A percentile compares a stretch with the other conserved stretches of the same genome.
Evolutionary conservation across 2,797 vertebrate genomes (phyloP).

Genomic region (Anguilla marmorata): DNA sequence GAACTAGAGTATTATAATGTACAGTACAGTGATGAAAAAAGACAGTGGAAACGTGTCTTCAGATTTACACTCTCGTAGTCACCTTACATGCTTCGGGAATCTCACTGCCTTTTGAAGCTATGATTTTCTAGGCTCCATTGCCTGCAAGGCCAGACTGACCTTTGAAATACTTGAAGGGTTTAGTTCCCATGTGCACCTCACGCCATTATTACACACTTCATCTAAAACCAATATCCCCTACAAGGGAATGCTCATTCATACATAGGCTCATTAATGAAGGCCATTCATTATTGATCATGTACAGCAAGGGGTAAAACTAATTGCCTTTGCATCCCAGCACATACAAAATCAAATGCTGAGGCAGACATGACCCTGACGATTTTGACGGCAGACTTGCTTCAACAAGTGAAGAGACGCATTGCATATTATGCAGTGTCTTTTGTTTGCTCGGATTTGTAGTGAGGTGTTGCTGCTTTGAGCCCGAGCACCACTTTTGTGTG

Average conservation of each 20-base stretch:
- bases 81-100: not conserved
- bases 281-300: not conserved
- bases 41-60: not conserved
- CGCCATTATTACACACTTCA: not conserved
- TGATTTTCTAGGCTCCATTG: not conserved
- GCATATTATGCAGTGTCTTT: not conserved
- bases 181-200: not conserved
- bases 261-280: not conserved
- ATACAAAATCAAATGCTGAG: not conserved
- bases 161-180: constrained; percentile 3
- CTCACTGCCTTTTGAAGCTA: not conserved
- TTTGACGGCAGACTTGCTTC: not conserved
- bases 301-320: not conserved
- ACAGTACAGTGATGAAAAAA: not conserved
- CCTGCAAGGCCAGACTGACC: not conserved
- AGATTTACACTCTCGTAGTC: not conserved
- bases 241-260: constrained; percentile 4
- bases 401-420: not conserved
- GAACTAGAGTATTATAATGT: not conserved
- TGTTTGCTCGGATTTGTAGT: not conserved
- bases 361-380: not conserved
- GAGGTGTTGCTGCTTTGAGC: not conserved
- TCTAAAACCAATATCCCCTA: not conserved
- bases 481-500: not conserved
- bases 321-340: not conserved